phyloP scores from a whole-genome alignment of 2,113 vertebrate species.

The Lontra canadensis region DNA sequence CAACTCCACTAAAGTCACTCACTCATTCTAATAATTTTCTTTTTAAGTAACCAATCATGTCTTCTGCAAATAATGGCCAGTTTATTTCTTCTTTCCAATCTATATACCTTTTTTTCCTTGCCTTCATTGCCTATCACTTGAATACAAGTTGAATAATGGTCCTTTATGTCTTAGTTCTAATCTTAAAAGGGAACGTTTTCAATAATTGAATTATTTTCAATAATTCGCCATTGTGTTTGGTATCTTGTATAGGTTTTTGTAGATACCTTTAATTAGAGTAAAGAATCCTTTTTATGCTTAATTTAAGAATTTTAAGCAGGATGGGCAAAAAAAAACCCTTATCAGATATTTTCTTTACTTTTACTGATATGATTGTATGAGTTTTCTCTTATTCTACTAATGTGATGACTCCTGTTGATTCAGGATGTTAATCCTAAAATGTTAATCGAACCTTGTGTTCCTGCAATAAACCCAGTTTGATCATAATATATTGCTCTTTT shows the following conservation, averaged over 20 bases:
- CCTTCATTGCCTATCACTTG: background rate
- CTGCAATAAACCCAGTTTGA: background rate
- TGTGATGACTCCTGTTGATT: background rate
- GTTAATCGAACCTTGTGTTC: background rate
- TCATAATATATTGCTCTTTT: background rate
- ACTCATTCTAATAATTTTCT: background rate
- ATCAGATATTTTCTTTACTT: background rate
- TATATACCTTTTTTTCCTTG: background rate
- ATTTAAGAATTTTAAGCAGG: background rate
- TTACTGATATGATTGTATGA: background rate
- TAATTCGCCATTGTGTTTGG: background rate
- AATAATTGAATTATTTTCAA: background rate
- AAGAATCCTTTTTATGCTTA: background rate
- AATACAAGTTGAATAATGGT: background rate
- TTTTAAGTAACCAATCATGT: background rate
- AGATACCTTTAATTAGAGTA: background rate
- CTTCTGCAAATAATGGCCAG: background rate
- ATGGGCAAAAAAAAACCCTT: background rate
- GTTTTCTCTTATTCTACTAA: background rate
- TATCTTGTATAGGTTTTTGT: background rate
- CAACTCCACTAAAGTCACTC: background rate
- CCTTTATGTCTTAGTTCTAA: background rate
- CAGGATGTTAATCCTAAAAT: background rate
- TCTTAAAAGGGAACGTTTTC: background rate
- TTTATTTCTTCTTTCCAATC: background rate